Evolutionary conservation across 37 sponge, comb jelly and placozoan species (phyloP).

Genomic region (Axinella damicornis): DNA sequence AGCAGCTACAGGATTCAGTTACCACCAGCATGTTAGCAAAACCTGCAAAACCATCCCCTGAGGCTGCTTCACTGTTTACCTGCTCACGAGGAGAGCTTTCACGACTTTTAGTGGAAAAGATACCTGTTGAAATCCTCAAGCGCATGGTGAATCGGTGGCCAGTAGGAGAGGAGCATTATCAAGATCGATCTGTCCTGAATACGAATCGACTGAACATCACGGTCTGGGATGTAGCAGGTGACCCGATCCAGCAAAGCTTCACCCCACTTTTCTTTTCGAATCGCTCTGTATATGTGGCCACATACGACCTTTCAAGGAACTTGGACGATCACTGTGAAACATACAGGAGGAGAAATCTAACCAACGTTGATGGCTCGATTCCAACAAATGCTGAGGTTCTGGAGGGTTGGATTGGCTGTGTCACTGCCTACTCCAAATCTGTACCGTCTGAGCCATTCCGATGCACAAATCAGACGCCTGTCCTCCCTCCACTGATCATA

Average conservation of each 20-base stretch:
- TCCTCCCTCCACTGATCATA: slow-evolving; percentile 68
- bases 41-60: no score
- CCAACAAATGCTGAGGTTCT: slow-evolving; percentile 67
- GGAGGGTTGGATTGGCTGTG: slow-evolving; percentile 62
- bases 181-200: slow-evolving; percentile 21
- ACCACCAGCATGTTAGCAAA: no score
- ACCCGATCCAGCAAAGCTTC: slow-evolving; percentile 64
- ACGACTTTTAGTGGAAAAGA: slow-evolving; percentile 50
- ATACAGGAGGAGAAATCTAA: neutral
- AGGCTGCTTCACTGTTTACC: neutral
- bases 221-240: slow-evolving; percentile 69
- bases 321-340: slow-evolving; percentile 32
- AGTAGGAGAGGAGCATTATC: slow-evolving; percentile 44
- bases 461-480: slow-evolving; percentile 43
- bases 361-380: slow-evolving; percentile 32
- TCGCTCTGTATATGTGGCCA: slow-evolving; percentile 51
- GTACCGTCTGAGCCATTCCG: slow-evolving; percentile 47
- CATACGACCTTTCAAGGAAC: slow-evolving; percentile 38
- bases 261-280: slow-evolving; percentile 70
- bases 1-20: neutral
- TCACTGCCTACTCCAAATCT: slow-evolving; percentile 31
- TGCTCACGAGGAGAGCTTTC: slow-evolving; percentile 44
- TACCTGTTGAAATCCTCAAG: slow-evolving; percentile 64
- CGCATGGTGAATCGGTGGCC: slow-evolving; percentile 72
- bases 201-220: slow-evolving; percentile 32